phyloP scores from a whole-genome alignment of 2,888 invertebrate species.

The Drosophila kambysellisi region DNA sequence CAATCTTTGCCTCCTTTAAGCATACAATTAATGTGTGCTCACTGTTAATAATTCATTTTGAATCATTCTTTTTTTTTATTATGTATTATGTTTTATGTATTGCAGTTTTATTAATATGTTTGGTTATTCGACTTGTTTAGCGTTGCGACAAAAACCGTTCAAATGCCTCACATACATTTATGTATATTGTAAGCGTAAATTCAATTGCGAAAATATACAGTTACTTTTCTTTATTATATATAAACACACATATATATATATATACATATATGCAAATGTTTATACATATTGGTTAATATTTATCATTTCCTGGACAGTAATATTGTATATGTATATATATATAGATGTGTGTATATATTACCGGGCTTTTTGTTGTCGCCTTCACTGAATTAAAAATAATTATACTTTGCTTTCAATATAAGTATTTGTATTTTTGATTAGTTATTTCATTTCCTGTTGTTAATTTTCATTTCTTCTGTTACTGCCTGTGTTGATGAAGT shows the following conservation, averaged over 20 bases:
- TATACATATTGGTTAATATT: constrained; percentile 46
- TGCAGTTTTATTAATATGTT: constrained; percentile 61
- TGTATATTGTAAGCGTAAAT: constrained; percentile 74
- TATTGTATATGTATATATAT: constrained; percentile 25
- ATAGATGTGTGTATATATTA: constrained; percentile 44
- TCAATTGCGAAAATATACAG: constrained; percentile 79
- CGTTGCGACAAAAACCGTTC: constrained; percentile 62
- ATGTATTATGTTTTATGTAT: constrained; percentile 50
- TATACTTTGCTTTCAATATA: constrained; percentile 57
- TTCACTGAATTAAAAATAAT: constrained; percentile 63
- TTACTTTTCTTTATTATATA: constrained; percentile 58
- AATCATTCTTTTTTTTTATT: constrained; percentile 22
- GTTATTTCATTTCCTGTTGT: constrained; percentile 51
- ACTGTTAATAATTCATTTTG: constrained; percentile 61
- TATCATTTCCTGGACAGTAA: constrained; percentile 61
- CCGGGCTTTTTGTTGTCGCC: constrained; percentile 39
- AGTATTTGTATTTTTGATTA: constrained; percentile 54
- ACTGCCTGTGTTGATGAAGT: constrained; percentile 16
- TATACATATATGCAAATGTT: constrained; percentile 23
- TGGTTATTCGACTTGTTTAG: constrained; percentile 54
- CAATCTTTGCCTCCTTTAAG: constrained; percentile 81
- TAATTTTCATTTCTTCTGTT: constrained; percentile 4
- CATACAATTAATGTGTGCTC: constrained; percentile 70
- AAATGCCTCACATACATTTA: constrained; percentile 41
- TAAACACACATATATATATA: constrained; percentile 34